These are phyloP conservation scores for Varecia variegata DNA, from an alignment of 2,797 vertebrate species.

Conservation along the genomic window DNA sequence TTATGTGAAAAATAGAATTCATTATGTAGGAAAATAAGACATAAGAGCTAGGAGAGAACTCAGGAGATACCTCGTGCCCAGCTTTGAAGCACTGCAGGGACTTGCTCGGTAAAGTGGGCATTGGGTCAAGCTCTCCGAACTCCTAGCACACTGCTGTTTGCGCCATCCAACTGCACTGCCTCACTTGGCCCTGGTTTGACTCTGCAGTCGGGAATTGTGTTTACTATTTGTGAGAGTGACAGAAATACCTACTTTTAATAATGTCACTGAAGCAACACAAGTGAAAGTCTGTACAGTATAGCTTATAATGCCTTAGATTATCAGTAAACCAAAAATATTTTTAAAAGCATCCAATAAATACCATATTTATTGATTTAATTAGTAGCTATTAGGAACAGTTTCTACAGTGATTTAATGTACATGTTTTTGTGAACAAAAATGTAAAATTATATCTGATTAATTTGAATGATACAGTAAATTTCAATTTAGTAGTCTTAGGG, in stretches of 20 bases:
- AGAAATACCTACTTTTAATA: background rate
- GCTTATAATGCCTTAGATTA: background rate
- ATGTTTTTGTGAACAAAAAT: conserved; percentile 1
- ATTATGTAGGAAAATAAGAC: background rate
- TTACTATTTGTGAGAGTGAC: background rate
- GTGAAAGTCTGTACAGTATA: background rate
- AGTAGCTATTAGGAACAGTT: conserved; percentile 21
- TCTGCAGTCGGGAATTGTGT: background rate
- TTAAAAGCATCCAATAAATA: background rate
- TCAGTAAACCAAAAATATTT: background rate
- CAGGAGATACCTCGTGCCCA: background rate
- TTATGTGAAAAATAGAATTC: background rate
- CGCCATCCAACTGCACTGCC: background rate
- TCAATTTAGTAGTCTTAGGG: background rate
- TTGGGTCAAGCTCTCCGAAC: background rate
- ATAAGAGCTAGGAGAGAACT: background rate
- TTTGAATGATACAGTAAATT: conserved; percentile 2
- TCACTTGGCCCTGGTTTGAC: background rate
- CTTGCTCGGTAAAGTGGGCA: background rate
- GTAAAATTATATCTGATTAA: conserved; percentile 39
- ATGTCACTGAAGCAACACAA: background rate
- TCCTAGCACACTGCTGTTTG: background rate
- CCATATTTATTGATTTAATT: background rate
- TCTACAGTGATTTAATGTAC: conserved; percentile 18
- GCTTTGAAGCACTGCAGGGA: background rate